Base-by-base conservation (phyloP, 2,888 invertebrate genomes). In the Parapristionchus giblindavisi region DNA sequence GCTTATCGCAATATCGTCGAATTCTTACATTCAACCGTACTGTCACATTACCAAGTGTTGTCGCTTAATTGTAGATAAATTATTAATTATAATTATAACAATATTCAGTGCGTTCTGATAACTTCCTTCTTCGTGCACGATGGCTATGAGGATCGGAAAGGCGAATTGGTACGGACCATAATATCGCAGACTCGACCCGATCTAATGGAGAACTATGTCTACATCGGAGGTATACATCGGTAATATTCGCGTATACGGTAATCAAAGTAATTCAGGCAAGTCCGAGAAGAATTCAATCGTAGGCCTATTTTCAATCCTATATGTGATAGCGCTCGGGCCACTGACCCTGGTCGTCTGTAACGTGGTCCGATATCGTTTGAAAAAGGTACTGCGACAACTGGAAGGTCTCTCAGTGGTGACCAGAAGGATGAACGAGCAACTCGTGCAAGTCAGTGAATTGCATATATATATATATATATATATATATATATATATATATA, bases 161-260 rank as follows among this genome's bases (percentile, higher is more conserved):
- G 24, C n/a, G 60, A 36, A 11, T 38, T 60, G 2, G 5, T 60
- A 6, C n/a, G 27, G 14, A 60, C 36, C 3, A 29, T 36, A 14
- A 36, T 60, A 11, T 1, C 36, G 1, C 27, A 36, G 36, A 60
- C 34, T 14, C 60, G 60, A 3, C 60, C 60, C n/a, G 60, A 60
- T 17, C 29, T 60, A 29, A 1, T 60, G 2, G 21, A 60, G 27
- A 3, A 11, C 4, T 58, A 4, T n/a, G 36, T 34, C 21, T 60
- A 60, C 60, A 36, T 60, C 24, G 60, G 60, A 32, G 60, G 60
- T 60, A 36, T 3, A 17, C 17, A n/a, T n/a, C n/a, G n/a, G n/a
- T n/a, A n/a, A n/a, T n/a, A n/a, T n/a, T n/a, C n/a, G n/a, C n/a
- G n/a, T n/a, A n/a, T n/a, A n/a, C n/a, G n/a, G n/a, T n/a, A n/a